Evolutionary conservation across 2,888 invertebrate species (phyloP).

Genomic region (Gibbula magus): DNA sequence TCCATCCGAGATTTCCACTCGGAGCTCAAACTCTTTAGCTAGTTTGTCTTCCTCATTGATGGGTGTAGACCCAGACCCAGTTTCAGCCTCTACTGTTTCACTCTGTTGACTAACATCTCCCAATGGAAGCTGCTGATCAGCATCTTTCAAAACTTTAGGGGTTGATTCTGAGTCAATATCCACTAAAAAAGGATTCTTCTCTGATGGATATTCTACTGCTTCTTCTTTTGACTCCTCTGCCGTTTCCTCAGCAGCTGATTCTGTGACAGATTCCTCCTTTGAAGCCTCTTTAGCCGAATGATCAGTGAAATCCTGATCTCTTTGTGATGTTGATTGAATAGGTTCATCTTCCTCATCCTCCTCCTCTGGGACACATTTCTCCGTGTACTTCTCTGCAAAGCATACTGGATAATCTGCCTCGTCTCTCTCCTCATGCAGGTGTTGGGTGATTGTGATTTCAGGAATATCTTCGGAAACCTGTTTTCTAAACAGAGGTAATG

Average conservation of each 20-base stretch:
- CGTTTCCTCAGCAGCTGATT: constrained; percentile 23
- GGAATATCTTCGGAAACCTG: constrained; percentile 76
- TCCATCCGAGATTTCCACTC: constrained; percentile 16
- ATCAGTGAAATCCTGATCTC: neutral
- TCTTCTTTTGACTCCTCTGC: constrained; percentile 20
- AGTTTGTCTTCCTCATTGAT: constrained; percentile 24
- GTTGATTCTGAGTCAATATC: constrained; percentile 42
- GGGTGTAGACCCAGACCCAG: constrained; percentile 37
- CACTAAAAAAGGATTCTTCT: constrained; percentile 51
- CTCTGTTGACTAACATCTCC: constrained; percentile 26
- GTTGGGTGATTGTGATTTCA: constrained; percentile 81
- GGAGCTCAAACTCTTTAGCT: neutral
- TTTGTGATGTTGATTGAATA: neutral
- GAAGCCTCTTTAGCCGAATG: neutral
- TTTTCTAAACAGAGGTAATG: constrained; percentile 40
- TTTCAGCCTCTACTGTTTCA: constrained; percentile 40
- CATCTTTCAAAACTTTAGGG: constrained; percentile 36
- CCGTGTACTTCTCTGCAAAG: constrained; percentile 31
- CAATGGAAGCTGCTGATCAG: constrained; percentile 20
- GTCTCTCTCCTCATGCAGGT: constrained; percentile 73
- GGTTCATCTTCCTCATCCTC: constrained; percentile 42
- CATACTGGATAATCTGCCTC: constrained; percentile 54
- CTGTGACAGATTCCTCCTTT: constrained; percentile 16
- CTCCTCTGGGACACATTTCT: constrained; percentile 47
- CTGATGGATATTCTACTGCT: neutral